A percentile compares a stretch with the other conserved stretches of the same genome.
These are phyloP conservation scores for Acromyrmex charruanus DNA, from an alignment of 1,140 invertebrate species.

Conservation along the genomic window DNA sequence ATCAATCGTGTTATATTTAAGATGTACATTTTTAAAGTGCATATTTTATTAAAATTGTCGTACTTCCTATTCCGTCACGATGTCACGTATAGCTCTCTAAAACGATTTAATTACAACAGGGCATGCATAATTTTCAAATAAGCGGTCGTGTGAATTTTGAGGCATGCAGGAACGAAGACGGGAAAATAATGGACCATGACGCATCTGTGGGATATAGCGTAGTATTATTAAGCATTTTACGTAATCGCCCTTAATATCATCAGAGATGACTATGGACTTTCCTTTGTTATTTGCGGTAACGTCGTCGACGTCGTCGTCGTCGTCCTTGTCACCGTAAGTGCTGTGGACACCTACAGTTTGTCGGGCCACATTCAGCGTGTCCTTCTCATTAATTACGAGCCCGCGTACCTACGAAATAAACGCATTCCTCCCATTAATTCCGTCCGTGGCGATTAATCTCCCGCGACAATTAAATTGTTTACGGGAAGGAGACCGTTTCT, in stretches of 20 bases:
- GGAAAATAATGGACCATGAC: slow-evolving; percentile 55
- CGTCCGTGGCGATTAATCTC: slow-evolving; percentile 73
- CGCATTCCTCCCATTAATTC: slow-evolving; percentile 78
- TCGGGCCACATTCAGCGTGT: slow-evolving; percentile 71
- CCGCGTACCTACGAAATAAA: slow-evolving; percentile 72
- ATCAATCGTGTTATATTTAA: background rate
- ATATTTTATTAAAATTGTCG: slow-evolving; percentile 19
- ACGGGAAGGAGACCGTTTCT: slow-evolving; percentile 66
- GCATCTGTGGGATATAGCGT: slow-evolving; percentile 29
- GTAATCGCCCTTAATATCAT: slow-evolving; percentile 72
- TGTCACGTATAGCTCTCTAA: background rate
- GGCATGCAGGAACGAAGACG: slow-evolving; percentile 9
- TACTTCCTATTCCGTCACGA: background rate
- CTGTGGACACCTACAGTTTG: slow-evolving; percentile 72
- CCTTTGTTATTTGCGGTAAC: slow-evolving; percentile 60
- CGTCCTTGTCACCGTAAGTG: slow-evolving; percentile 61
- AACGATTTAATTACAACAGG: slow-evolving; percentile 15
- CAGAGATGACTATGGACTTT: slow-evolving; percentile 67
- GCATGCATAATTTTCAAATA: slow-evolving; percentile 32
- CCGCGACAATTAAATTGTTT: slow-evolving; percentile 76
- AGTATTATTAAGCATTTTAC: slow-evolving; percentile 75
- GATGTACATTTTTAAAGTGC: background rate
- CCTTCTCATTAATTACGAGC: slow-evolving; percentile 76
- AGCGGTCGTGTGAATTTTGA: slow-evolving; percentile 53
- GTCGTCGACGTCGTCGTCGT: slow-evolving; percentile 27